Evolutionary conservation across 2,888 invertebrate species (phyloP).

Genomic region (Caenorhabditis macrosperma): DNA sequence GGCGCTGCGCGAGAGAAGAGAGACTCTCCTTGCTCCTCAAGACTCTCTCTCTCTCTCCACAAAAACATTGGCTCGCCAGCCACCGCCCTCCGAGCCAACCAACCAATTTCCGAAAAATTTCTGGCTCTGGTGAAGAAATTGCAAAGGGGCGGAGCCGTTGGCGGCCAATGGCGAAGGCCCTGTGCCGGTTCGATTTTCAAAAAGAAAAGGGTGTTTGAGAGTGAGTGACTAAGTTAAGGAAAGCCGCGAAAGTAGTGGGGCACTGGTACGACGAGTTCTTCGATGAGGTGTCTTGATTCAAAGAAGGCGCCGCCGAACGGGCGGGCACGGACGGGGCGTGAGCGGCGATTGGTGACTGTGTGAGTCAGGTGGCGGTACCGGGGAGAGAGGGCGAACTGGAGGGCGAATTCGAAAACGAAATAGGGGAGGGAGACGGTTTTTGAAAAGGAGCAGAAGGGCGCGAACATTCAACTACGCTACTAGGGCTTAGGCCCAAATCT

Average conservation of each 20-base stretch:
- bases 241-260: slow-evolving; percentile 27
- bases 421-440: neutral
- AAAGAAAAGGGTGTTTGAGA: neutral
- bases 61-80: slow-evolving; percentile 17
- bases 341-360: slow-evolving; percentile 16
- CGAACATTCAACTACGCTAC: neutral
- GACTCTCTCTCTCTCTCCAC: neutral
- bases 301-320: slow-evolving; percentile 1
- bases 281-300: neutral
- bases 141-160: slow-evolving; percentile 21
- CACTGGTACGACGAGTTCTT: slow-evolving; percentile 6
- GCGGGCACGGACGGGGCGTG: neutral
- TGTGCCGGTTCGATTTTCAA: slow-evolving; percentile 10
- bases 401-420: neutral
- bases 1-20: slow-evolving; percentile 7
- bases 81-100: neutral
- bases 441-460: too few species aligned
- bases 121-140: slow-evolving; percentile 16
- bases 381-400: neutral
- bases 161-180: slow-evolving; percentile 23
- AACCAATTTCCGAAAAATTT: slow-evolving; percentile 55
- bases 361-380: slow-evolving; percentile 37
- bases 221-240: slow-evolving; percentile 36
- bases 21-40: neutral
- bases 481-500: neutral